phyloP scores from a whole-genome alignment of 2,797 vertebrate genomes.

The Molothrus ater region DNA sequence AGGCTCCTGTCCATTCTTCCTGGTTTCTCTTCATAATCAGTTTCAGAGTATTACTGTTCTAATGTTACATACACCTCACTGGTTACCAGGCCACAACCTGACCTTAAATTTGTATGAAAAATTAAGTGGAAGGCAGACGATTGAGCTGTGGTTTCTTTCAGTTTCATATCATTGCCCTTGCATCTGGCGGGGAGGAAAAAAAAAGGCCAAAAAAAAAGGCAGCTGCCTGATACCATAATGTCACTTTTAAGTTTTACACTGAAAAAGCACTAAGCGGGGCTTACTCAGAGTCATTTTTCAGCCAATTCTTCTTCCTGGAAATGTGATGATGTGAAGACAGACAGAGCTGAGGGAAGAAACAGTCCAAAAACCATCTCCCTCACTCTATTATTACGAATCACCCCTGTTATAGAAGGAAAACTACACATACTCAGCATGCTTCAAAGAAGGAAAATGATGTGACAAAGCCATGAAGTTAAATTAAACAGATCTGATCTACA shows the following conservation, averaged over 20 bases:
- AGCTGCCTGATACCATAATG: conserved; percentile 71
- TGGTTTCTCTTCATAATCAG: conserved; percentile 26
- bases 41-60: conserved; percentile 59
- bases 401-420: conserved; percentile 43
- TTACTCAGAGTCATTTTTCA: conserved; percentile 73
- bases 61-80: conserved; percentile 54
- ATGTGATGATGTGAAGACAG: conserved; percentile 79
- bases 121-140: conserved; percentile 79
- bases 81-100: conserved; percentile 65
- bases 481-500: conserved; percentile 58
- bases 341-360: conserved; percentile 72
- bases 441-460: conserved; percentile 74
- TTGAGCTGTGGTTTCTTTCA: conserved; percentile 80
- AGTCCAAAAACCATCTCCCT: conserved; percentile 68
- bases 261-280: conserved; percentile 67
- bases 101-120: conserved; percentile 83
- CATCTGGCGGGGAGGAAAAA: conserved; percentile 49
- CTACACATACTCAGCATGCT: conserved; percentile 57
- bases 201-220: background rate
- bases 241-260: conserved; percentile 74
- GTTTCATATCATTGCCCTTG: conserved; percentile 70
- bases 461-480: conserved; percentile 67
- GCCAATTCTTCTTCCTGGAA: conserved; percentile 76
- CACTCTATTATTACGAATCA: conserved; percentile 73
- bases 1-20: background rate